These are phyloP conservation scores for Protophormia terraenovae DNA, from an alignment of 2,888 invertebrate species.

Conservation along the genomic window DNA sequence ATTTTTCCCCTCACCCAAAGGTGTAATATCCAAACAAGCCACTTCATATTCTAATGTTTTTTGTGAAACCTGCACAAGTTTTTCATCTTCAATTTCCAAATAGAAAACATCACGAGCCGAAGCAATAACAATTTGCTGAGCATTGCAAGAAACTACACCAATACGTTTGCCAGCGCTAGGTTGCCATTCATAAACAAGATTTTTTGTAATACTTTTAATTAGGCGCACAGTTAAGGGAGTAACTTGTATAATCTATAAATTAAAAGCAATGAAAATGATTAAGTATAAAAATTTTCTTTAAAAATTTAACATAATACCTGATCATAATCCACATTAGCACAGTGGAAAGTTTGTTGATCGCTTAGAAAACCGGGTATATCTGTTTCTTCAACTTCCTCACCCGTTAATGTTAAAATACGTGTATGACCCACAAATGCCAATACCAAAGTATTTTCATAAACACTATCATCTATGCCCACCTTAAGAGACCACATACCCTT, in stretches of 20 bases:
- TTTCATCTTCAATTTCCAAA: constrained; percentile 86
- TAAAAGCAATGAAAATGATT: not conserved
- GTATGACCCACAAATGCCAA: constrained; percentile 98
- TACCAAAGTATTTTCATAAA: constrained; percentile 93
- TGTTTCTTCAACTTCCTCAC: constrained; percentile 99
- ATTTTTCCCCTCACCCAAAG: constrained; percentile 85
- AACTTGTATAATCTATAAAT: constrained; percentile 84
- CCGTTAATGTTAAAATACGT: constrained; percentile 92
- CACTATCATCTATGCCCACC: constrained; percentile 84
- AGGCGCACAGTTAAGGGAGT: constrained; percentile 88
- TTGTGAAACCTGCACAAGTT: constrained; percentile 85
- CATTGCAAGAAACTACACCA: constrained; percentile 93
- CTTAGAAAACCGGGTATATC: constrained; percentile 95
- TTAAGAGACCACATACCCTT: constrained; percentile 99
- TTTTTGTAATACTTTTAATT: constrained; percentile 86
- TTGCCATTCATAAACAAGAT: constrained; percentile 87
- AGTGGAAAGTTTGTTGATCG: constrained; percentile 96
- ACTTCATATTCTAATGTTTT: constrained; percentile 95
- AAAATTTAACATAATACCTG: constrained; percentile 83
- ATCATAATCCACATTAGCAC: constrained; percentile 93
- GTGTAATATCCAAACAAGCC: constrained; percentile 96
- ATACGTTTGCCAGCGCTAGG: constrained; percentile 88
- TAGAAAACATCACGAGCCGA: constrained; percentile 94
- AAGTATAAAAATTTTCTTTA: not conserved
- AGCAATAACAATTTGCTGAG: constrained; percentile 90